Percentiles rank a stretch among this genome's conserved stretches.
These are phyloP conservation scores for Rhynchopsitta pachyrhyncha DNA, from an alignment of 2,113 vertebrate genomes.

Conservation along the genomic window DNA sequence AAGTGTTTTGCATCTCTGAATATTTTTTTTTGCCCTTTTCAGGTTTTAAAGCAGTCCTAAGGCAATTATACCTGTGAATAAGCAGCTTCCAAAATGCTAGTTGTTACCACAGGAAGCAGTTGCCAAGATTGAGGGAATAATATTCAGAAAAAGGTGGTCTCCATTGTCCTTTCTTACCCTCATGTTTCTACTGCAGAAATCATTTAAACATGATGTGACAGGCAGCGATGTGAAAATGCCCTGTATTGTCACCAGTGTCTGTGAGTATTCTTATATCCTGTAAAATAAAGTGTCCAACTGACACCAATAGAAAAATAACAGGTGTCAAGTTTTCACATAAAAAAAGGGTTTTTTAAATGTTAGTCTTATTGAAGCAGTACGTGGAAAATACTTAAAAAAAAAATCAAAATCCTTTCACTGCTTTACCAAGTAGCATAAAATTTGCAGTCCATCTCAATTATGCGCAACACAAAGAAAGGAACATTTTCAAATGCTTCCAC, in stretches of 20 bases:
- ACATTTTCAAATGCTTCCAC: neutral
- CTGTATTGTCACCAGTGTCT: neutral
- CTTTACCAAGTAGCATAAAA: neutral
- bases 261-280: neutral
- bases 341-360: neutral
- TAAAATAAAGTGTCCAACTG: neutral
- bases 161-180: neutral
- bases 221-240: neutral
- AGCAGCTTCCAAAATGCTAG: neutral
- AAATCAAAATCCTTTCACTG: neutral
- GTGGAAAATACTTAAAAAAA: neutral
- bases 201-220: neutral
- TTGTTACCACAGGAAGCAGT: neutral
- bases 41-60: neutral
- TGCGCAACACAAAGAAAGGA: no score
- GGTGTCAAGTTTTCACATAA: neutral
- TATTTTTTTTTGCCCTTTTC: neutral
- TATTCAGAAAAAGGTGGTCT: neutral
- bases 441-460: neutral
- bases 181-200: neutral
- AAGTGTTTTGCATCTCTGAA: neutral
- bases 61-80: neutral
- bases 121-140: neutral
- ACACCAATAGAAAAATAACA: neutral
- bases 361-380: neutral